A percentile compares a stretch with the other conserved stretches of the same genome.
Conservation (phyloP, 2,113 vertebrate species). For the Salvelinus fontinalis region DNA sequence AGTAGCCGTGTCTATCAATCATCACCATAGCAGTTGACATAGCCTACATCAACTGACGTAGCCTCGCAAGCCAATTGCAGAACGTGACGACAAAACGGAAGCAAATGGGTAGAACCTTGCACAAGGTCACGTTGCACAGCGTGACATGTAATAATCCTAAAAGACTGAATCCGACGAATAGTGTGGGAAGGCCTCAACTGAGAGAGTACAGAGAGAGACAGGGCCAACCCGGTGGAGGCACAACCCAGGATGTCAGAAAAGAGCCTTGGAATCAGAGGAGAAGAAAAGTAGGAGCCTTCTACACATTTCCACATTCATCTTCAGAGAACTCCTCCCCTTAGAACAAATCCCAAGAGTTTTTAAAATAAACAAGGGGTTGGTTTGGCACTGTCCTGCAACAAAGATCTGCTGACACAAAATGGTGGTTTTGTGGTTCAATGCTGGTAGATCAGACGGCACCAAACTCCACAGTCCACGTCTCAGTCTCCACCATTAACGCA, state of each 20-base stretch:
- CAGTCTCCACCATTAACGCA: slow-evolving; percentile 27
- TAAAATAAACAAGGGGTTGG: slow-evolving; percentile 36
- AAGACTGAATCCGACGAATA: slow-evolving; percentile 19
- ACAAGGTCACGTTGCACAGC: too few species aligned
- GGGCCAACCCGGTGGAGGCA: neutral
- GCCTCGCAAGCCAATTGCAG: too few species aligned
- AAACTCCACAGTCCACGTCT: slow-evolving; percentile 40
- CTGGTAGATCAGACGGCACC: neutral
- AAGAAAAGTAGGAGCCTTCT: neutral
- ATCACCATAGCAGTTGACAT: too few species aligned
- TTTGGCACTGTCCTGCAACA: slow-evolving; percentile 30
- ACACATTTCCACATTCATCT: slow-evolving; percentile 31
- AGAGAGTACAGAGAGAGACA: too few species aligned
- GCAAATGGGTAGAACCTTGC: too few species aligned
- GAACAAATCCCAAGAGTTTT: slow-evolving; percentile 32
- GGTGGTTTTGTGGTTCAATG: slow-evolving; percentile 44
- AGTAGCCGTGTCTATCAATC: too few species aligned
- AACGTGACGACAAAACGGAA: too few species aligned
- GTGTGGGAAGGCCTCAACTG: too few species aligned
- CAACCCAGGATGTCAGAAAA: slow-evolving; percentile 27
- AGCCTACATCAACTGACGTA: too few species aligned
- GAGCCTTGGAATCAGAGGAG: slow-evolving; percentile 22
- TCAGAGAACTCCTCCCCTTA: slow-evolving; percentile 13
- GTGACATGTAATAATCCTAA: too few species aligned
- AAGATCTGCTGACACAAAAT: slow-evolving; percentile 48